These are phyloP conservation scores for Dipodomys ordii DNA, from an alignment of 2,113 vertebrate genomes.

Conservation along the genomic window DNA sequence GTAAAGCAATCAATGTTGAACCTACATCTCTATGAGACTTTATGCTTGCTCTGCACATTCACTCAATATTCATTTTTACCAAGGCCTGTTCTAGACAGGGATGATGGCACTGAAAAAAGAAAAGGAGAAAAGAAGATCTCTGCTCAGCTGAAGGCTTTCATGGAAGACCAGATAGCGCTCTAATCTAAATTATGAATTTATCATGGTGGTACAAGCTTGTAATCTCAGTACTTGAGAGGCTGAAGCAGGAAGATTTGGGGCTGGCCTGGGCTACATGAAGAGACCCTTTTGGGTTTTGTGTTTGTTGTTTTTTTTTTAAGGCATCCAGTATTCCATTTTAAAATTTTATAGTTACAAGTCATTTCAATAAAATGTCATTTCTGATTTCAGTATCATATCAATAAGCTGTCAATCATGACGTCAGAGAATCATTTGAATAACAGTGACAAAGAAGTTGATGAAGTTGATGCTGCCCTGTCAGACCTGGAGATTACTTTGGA, in stretches of 20 bases:
- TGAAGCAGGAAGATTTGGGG: too few relatives aligned
- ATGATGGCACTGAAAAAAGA: not conserved
- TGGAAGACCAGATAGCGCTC: not conserved
- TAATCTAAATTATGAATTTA: not conserved
- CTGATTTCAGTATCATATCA: slow-evolving; percentile 96
- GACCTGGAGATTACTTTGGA: slow-evolving; percentile 99
- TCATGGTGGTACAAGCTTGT: not conserved
- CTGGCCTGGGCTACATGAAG: too few relatives aligned
- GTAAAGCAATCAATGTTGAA: not conserved
- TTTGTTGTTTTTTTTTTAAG: not conserved
- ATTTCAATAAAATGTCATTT: slow-evolving; percentile 56
- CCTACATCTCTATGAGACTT: not conserved
- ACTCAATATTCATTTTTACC: not conserved
- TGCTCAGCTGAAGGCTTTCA: not conserved
- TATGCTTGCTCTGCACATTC: not conserved
- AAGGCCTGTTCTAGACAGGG: not conserved
- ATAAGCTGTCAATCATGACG: slow-evolving; percentile 99
- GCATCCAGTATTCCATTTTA: slow-evolving; percentile 5
- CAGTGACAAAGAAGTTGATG: slow-evolving; percentile 99
- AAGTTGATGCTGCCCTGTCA: slow-evolving; percentile 97
- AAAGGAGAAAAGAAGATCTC: not conserved
- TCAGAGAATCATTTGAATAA: slow-evolving; percentile 99
- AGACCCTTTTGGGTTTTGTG: too few relatives aligned
- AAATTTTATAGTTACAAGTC: slow-evolving; percentile 9
- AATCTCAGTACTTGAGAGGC: too few relatives aligned